Evolutionary conservation across 2,113 vertebrate species (phyloP).

Genomic region (Dermatemys mawii): DNA sequence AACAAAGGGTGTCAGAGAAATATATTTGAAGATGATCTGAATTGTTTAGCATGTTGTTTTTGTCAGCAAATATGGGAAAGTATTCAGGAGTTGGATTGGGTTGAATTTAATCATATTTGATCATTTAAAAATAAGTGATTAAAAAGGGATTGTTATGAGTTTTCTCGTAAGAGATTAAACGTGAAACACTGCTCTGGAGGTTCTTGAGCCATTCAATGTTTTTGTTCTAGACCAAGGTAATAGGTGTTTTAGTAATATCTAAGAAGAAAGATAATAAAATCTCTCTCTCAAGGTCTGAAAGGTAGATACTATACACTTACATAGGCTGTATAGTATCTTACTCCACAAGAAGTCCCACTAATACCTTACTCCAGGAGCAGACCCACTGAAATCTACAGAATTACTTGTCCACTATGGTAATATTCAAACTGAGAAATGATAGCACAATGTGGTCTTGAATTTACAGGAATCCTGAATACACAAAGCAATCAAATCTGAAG

Average conservation of each 20-base stretch:
- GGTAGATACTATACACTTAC: rapidly evolving
- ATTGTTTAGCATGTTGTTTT: not conserved
- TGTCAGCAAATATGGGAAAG: not conserved
- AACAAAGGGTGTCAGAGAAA: not conserved
- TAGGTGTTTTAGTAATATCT: not conserved
- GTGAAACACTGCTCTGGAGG: rapidly evolving
- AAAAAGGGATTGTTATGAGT: not conserved
- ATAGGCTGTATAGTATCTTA: not conserved
- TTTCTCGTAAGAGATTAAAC: not conserved
- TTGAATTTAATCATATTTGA: rapidly evolving
- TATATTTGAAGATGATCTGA: not conserved
- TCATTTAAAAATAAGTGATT: slow-evolving; percentile 4
- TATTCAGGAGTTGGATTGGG: not conserved
- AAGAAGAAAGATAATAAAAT: not conserved
- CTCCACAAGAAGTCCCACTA: not conserved
- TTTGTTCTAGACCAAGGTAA: not conserved
- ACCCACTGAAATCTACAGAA: not conserved
- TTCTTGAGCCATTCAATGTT: not conserved
- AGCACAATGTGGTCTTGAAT: not conserved
- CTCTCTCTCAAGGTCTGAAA: rapidly evolving
- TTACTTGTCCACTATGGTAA: not conserved
- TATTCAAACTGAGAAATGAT: not conserved
- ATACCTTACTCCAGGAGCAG: not conserved
- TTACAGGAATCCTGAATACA: not conserved
- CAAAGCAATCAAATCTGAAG: not conserved